Evolutionary conservation across 2,797 vertebrate genomes (phyloP).

Genomic region (Semotilus atromaculatus): DNA sequence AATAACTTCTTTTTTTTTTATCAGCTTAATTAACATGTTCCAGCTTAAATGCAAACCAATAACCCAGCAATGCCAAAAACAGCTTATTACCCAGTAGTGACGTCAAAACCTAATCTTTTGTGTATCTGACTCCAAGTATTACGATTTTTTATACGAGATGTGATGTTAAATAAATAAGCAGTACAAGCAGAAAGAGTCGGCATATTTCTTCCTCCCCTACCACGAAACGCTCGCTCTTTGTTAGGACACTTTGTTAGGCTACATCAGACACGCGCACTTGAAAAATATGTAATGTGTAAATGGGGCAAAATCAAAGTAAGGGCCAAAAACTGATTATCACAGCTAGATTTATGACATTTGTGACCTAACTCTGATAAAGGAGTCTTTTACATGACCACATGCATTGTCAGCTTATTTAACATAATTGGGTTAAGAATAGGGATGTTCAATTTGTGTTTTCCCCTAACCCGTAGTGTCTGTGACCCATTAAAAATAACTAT

Average conservation of each 20-base stretch:
- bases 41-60: not conserved
- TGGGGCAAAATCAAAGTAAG: accelerated
- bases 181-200: not conserved
- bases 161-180: not conserved
- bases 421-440: not conserved
- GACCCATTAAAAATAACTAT: too few relatives aligned
- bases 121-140: not conserved
- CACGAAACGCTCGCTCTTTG: not conserved
- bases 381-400: not conserved
- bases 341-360: not conserved
- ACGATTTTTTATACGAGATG: not conserved
- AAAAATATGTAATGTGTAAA: not conserved
- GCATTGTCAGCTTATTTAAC: not conserved
- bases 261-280: not conserved
- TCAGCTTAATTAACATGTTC: not conserved
- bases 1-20: not conserved
- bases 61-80: not conserved
- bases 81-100: not conserved
- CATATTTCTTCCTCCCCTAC: not conserved
- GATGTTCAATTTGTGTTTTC: not conserved
- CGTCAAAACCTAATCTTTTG: not conserved
- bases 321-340: too few relatives aligned
- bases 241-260: not conserved
- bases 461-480: not conserved
- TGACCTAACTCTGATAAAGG: not conserved